Conservation (phyloP, 2,113 vertebrate species). For the Calidris pygmaea region DNA sequence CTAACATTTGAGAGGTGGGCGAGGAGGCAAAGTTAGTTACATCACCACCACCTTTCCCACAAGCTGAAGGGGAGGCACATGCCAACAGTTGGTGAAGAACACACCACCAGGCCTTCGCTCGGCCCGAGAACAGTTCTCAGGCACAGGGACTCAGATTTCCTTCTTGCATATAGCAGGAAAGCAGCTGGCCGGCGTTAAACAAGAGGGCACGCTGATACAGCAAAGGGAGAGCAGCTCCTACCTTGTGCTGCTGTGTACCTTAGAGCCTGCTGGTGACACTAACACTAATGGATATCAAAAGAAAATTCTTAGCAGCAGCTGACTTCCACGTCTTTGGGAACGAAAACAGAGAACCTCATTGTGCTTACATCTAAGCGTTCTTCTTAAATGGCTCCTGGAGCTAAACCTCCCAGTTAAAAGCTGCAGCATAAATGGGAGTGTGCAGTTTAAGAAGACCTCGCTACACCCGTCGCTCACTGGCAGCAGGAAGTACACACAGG, state of each 20-base stretch:
- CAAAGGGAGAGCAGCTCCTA: neutral
- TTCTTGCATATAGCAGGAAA: neutral
- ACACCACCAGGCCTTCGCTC: neutral
- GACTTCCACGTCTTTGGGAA: neutral
- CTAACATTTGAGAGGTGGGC: slow-evolving; percentile 52
- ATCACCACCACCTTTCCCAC: slow-evolving; percentile 51
- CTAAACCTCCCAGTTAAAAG: neutral
- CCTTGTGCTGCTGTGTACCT: neutral
- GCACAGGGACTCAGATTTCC: neutral
- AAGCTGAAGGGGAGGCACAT: slow-evolving; percentile 20
- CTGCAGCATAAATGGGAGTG: accelerated
- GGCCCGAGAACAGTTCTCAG: neutral
- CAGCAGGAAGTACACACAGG: neutral
- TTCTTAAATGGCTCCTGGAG: neutral
- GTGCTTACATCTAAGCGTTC: neutral
- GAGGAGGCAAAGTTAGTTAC: slow-evolving; percentile 40
- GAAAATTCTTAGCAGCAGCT: neutral
- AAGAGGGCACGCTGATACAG: neutral
- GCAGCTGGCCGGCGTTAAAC: neutral
- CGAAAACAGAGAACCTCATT: neutral
- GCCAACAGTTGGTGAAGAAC: neutral
- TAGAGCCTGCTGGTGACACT: neutral
- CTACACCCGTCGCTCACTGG: neutral
- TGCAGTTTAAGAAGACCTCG: neutral
- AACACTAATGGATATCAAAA: neutral